Base-by-base conservation (phyloP, 2,113 vertebrate species). In the Perca flavescens region DNA sequence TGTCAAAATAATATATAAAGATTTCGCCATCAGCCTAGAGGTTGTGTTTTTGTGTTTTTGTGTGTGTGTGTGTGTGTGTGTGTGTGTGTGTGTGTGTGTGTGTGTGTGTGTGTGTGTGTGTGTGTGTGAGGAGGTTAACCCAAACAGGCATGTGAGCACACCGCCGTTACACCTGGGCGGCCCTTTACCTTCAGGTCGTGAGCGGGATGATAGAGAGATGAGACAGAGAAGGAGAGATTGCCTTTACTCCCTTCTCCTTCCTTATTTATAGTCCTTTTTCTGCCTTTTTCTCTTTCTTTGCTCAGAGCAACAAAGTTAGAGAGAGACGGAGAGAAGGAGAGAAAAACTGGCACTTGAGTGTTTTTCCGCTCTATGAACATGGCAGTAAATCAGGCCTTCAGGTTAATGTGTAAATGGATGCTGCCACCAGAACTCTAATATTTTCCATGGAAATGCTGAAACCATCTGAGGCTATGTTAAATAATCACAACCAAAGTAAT, bases 291-390 rank as follows among this genome's bases (percentile, higher is more conserved):
- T 34, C 13, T 57, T 56, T 47, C 16, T 52, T 62, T 16, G 50
- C 66, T 74, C 9, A 21, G 19, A 80, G 81, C 21, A 6, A 54
- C 66, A 65, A 10, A 74, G 21, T 43, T 53, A 8, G 28, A 74
- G 47, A 74, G 36, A 46, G 63, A 21, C 36, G 9, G 56, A 17
- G 22, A 12, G 50, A 22, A 40, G 56, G 46, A 83, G 67, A 79
- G 46, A 64, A 4, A 16, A 65, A 62, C 65, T 21, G 80, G 66
- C 70, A 74, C 72, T 47, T 16, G 25, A 40, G 78, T 73, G 65
- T 74, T 85, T 93, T 91, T 90, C 84, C 80, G 74, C 71, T 69
- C 11, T 50, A 22, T 74, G 74, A 86, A 83, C 78, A 73, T 40
- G 64, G 70, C 65, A 77, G 75, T n/a, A 75, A 89, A 75, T 63